Percentiles rank a stretch among this genome's conserved stretches.
Conservation (phyloP, 2,888 invertebrate species). For the Leptopilina syphax region DNA sequence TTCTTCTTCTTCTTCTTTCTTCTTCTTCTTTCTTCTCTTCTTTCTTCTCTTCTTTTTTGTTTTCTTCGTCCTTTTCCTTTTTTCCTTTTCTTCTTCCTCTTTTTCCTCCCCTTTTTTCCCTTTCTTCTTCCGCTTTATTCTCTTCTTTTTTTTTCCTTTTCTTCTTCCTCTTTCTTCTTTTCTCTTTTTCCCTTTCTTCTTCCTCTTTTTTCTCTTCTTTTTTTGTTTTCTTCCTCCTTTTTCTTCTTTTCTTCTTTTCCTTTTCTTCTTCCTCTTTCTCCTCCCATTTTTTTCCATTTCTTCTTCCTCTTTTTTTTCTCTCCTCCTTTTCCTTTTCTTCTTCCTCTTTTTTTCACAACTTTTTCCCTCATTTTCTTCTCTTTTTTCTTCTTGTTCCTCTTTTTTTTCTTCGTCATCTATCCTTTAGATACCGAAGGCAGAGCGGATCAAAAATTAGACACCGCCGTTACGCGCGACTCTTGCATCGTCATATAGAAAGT, state of each 20-base stretch:
- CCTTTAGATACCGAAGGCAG: slow-evolving; percentile 21
- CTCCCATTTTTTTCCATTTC: no score
- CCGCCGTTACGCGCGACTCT: background rate
- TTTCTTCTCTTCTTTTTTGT: background rate
- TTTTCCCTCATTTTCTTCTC: background rate
- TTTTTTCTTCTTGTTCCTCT: slow-evolving; percentile 49
- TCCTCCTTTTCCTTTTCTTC: slow-evolving; percentile 19
- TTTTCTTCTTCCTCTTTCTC: background rate
- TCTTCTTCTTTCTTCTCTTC: no score
- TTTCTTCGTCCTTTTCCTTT: no score
- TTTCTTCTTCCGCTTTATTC: no score
- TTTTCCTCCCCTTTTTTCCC: no score
- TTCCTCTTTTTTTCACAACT: slow-evolving; percentile 49
- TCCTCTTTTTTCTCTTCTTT: slow-evolving; percentile 6
- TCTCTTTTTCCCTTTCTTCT: slow-evolving; percentile 22
- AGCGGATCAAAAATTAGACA: slow-evolving; percentile 34
- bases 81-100: no score
- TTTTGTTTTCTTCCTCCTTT: no score
- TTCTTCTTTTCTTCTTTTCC: slow-evolving; percentile 50
- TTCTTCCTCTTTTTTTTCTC: no score
- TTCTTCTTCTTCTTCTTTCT: no score
- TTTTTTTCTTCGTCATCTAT: slow-evolving; percentile 45
- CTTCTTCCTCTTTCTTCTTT: no score
- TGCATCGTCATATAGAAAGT: no score
- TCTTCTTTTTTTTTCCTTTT: no score